These are phyloP conservation scores for Gadus chalcogrammus DNA, from an alignment of 2,113 vertebrate species.

Conservation along the genomic window DNA sequence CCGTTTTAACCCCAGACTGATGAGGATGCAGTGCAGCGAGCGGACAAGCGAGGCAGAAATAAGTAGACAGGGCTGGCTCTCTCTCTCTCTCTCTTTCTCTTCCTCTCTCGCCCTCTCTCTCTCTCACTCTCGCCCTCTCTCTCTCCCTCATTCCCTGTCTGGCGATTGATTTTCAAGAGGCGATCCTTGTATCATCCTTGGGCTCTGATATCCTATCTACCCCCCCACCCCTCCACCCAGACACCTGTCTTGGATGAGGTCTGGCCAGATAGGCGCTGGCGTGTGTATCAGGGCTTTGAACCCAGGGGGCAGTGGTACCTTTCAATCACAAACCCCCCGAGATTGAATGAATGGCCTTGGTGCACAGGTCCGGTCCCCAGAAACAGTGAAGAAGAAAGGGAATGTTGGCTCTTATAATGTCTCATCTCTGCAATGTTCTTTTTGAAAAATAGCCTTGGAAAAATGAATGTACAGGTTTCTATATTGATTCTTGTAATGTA, in stretches of 20 bases:
- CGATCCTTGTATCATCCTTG: conserved; percentile 63
- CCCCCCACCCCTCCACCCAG: conserved; percentile 49
- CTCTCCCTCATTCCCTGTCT: conserved; percentile 19
- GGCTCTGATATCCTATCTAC: conserved; percentile 66
- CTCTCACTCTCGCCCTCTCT: too few species aligned
- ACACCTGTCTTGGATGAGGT: conserved; percentile 64
- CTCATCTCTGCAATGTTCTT: conserved; percentile 41
- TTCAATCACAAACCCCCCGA: conserved; percentile 58
- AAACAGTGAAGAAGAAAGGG: conserved; percentile 24
- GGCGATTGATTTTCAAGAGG: conserved; percentile 65
- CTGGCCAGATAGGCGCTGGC: conserved; percentile 43
- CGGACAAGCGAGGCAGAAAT: too few species aligned
- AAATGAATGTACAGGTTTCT: conserved; percentile 42
- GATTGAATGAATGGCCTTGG: conserved; percentile 59
- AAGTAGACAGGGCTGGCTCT: too few species aligned
- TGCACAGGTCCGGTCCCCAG: too few species aligned
- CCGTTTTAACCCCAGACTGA: too few species aligned
- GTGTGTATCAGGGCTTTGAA: conserved; percentile 63
- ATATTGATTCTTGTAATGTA: conserved; percentile 40
- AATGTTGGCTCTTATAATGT: conserved; percentile 48
- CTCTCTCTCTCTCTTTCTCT: too few species aligned
- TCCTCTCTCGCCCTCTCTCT: too few species aligned
- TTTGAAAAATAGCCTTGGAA: conserved; percentile 30
- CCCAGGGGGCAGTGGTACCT: conserved; percentile 50
- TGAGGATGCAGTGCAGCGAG: too few species aligned